A percentile compares a stretch with the other conserved stretches of the same genome.
Evolutionary conservation across 2,888 invertebrate species (phyloP).

Genomic region (Caenorhabditis parvicauda): DNA sequence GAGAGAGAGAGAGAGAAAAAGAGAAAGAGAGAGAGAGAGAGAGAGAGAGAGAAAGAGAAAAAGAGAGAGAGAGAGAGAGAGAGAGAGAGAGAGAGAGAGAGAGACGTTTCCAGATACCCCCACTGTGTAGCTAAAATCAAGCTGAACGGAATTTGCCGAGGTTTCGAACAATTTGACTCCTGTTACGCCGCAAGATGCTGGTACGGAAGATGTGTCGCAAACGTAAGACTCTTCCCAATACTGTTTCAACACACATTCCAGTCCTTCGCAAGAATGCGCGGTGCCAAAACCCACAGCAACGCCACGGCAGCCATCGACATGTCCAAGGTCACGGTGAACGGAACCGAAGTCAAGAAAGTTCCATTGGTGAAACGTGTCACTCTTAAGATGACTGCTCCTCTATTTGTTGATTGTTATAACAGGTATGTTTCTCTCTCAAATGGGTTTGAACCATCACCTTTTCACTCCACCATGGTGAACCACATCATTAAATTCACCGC

Average conservation of each 20-base stretch:
- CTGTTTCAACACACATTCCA: constrained; percentile 4
- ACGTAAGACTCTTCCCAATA: constrained; percentile 12
- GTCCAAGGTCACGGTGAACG: constrained; percentile 16
- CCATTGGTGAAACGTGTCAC: constrained; percentile 23
- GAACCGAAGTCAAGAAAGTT: constrained; percentile 16
- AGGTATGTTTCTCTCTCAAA: too few relatives aligned
- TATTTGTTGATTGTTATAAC: constrained; percentile 58
- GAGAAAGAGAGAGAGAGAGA: too few relatives aligned
- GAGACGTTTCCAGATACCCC: constrained; percentile 29
- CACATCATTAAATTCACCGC: too few relatives aligned
- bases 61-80: neutral
- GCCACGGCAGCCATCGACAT: constrained; percentile 13
- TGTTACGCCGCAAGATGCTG: constrained; percentile 57
- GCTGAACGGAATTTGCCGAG: constrained; percentile 53
- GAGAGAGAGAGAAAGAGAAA: neutral
- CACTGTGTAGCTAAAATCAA: constrained; percentile 60
- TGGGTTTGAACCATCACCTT: too few relatives aligned
- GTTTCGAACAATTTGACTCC: constrained; percentile 54
- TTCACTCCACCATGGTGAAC: neutral
- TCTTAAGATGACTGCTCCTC: constrained; percentile 34
- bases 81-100: neutral
- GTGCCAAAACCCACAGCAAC: constrained; percentile 19
- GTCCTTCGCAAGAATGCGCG: constrained; percentile 35
- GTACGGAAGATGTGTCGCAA: constrained; percentile 55
- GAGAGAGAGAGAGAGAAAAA: neutral